Evolutionary conservation across 2,888 invertebrate species (phyloP).

Genomic region (Dilophus febrilis): DNA sequence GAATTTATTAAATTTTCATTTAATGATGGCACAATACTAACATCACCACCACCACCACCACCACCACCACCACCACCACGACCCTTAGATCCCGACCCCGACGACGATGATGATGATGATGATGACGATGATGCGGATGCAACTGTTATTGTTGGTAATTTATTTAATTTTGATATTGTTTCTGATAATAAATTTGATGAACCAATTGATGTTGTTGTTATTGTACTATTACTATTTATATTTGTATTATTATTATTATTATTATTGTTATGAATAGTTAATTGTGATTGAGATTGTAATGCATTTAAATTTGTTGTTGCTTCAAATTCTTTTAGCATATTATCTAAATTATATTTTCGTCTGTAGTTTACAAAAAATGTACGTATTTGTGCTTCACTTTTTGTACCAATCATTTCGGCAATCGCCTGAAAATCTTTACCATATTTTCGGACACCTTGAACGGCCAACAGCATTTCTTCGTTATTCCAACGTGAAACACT

Average conservation of each 20-base stretch:
- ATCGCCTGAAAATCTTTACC: slow-evolving; percentile 82
- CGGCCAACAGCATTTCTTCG: slow-evolving; percentile 79
- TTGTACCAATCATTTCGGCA: slow-evolving; percentile 86
- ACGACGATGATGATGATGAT: not conserved
- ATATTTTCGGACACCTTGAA: slow-evolving; percentile 70
- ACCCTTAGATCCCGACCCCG: too few relatives aligned
- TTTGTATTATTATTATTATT: slow-evolving; percentile 10
- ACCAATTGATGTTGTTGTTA: slow-evolving; percentile 2
- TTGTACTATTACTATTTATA: not conserved
- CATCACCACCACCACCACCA: too few relatives aligned
- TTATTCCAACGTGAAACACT: slow-evolving; percentile 83
- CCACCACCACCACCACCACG: too few relatives aligned
- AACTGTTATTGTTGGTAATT: not conserved
- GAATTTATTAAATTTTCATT: too few relatives aligned
- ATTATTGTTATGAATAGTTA: slow-evolving; percentile 8
- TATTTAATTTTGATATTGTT: not conserved
- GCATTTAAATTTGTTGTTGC: too few relatives aligned
- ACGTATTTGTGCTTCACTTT: slow-evolving; percentile 83
- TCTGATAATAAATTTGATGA: slow-evolving; percentile 11
- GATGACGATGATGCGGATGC: not conserved
- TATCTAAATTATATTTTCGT: slow-evolving; percentile 74
- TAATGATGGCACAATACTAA: too few relatives aligned
- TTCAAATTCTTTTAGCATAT: slow-evolving; percentile 69
- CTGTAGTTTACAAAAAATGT: slow-evolving; percentile 85
- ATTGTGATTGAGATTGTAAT: too few relatives aligned